Base-by-base conservation (phyloP, 1,140 invertebrate species). In the Drosophila nikananu region DNA sequence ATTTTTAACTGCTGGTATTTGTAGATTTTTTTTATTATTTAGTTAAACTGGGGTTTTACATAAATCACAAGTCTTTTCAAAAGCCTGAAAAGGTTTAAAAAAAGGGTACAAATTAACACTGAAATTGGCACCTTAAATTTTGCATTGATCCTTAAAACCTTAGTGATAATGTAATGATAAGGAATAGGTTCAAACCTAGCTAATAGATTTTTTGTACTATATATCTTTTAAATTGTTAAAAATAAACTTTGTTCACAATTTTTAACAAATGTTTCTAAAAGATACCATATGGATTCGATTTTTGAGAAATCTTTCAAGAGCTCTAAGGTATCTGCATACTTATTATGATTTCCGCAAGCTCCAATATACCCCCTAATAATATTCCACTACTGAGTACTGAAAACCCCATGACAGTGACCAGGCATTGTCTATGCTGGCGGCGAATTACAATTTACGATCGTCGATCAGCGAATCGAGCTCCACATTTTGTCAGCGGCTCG, bases 401-500 rank as follows among this genome's bases (percentile, higher is more conserved):
- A 51, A 51, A 32, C 41, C 37, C 39, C 70, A 59, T 73, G 76
- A 87, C 83, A 87, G 68, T 83, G 80, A 76, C 60, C 42, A 52
- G 44, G 57, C 80, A 70, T 87, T 86, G 83, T 87, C 23, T 70
- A 55, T 54, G 27, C 59, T 67, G 58, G 32, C 49, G 52, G 60
- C 59, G 44, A 46, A 61, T 60, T 77, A 68, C 74, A 68, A 61
- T 77, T 72, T 73, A 72, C 70, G 70, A 73, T 73, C 68, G 67
- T 51, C 70, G 70, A 73, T 73, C 70, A 65, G 75, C 49, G 23
- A 59, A 67, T 71, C 49, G 67, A 67, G 44, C 67, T 64, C 66
- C 80, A 74, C 74, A 83, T 83, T 74, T 73, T 81, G 79, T 76
- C 79, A 68, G 72, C 72, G 39, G 37, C 52, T 13, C 19, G 5